phyloP scores from a whole-genome alignment of 2,113 vertebrate genomes.

The Epinephelus moara region DNA sequence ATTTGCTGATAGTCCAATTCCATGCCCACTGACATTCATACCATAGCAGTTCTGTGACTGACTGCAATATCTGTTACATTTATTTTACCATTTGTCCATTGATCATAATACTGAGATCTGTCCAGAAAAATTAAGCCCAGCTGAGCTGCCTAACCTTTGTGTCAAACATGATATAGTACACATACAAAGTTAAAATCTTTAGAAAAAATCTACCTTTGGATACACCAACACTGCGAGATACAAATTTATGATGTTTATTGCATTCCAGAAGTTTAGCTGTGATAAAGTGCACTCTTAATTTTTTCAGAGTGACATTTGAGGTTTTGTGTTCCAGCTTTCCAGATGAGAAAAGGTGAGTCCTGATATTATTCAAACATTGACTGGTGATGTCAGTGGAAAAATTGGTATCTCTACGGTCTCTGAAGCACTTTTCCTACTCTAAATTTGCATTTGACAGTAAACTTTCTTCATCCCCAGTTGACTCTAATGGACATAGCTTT shows the following conservation, averaged over 20 bases:
- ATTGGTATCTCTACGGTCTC: background rate
- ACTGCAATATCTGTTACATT: slow-evolving; percentile 34
- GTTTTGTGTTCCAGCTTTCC: slow-evolving; percentile 11
- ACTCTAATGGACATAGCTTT: no score
- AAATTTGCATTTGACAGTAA: background rate
- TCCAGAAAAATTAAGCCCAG: slow-evolving; percentile 23
- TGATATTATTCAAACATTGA: slow-evolving; percentile 16
- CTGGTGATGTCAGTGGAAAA: background rate
- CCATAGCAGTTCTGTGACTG: background rate
- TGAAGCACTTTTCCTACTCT: background rate
- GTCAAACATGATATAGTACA: slow-evolving; percentile 39
- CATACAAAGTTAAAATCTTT: background rate
- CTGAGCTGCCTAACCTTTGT: slow-evolving; percentile 41
- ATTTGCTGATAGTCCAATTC: slow-evolving; percentile 33
- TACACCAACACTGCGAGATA: background rate
- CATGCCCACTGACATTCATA: slow-evolving; percentile 48
- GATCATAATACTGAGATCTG: slow-evolving; percentile 44
- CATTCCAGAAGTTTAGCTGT: slow-evolving; percentile 37
- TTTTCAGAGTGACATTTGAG: slow-evolving; percentile 21
- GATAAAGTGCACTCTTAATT: slow-evolving; percentile 27
- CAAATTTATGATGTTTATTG: slow-evolving; percentile 43
- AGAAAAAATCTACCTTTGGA: slow-evolving; percentile 28
- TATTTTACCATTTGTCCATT: slow-evolving; percentile 26
- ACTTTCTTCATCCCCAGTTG: background rate
- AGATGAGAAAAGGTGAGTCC: slow-evolving; percentile 9